Evolutionary conservation across 2,797 vertebrate genomes (phyloP).

Genomic region (Onychomys leucogaster): DNA sequence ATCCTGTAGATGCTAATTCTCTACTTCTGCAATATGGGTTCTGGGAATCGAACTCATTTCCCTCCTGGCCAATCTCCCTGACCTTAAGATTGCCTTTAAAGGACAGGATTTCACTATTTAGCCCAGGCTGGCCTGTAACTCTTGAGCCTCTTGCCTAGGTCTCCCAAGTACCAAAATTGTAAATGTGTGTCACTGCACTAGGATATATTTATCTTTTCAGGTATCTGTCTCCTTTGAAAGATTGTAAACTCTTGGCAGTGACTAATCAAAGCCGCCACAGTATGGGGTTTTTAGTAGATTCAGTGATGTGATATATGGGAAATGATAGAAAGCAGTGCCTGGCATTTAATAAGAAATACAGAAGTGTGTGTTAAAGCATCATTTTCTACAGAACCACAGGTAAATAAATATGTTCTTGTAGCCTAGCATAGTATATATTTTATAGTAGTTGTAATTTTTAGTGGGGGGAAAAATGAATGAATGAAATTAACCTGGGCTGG

Average conservation of each 20-base stretch:
- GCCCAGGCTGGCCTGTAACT: background rate
- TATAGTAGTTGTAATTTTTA: background rate
- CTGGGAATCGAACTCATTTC: background rate
- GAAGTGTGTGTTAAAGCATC: background rate
- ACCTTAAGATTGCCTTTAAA: background rate
- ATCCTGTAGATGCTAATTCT: background rate
- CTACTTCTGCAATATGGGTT: background rate
- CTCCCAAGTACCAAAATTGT: background rate
- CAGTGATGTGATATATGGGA: background rate
- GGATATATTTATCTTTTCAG: background rate
- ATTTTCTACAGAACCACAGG: background rate
- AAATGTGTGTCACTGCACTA: too few species aligned
- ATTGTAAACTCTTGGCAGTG: background rate
- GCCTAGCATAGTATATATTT: background rate
- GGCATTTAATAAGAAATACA: background rate
- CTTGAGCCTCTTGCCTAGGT: background rate
- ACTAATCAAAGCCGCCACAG: background rate
- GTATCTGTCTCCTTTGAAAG: constrained; percentile 4
- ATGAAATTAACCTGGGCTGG: constrained; percentile 5
- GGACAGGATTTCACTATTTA: background rate
- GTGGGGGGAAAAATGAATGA: background rate
- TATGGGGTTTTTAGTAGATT: background rate
- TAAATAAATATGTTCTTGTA: background rate
- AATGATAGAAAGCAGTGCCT: background rate
- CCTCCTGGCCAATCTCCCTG: background rate